Evolutionary conservation across 2,797 vertebrate genomes (phyloP), one percentile per base, ranked within the genome.

Genomic region (Peromyscus eremicus): DNA sequence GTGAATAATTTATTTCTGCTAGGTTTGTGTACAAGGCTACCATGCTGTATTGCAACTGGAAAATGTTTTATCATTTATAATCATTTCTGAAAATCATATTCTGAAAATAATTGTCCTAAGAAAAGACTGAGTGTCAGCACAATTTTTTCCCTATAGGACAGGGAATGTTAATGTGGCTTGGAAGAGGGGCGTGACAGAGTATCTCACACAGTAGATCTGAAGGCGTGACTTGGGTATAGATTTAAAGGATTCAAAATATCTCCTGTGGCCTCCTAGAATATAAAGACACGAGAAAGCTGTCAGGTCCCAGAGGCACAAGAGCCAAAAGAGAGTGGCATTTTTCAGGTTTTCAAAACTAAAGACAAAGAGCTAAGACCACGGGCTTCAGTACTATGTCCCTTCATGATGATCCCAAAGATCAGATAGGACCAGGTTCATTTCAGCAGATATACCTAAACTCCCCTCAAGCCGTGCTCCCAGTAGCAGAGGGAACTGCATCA

Each of bases 321-420:
- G 64, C 62, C 40, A 11, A 23, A 37, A 4, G 9, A 62, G 21
- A 14, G 4, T 1, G 19, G 6, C 34, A 43, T 90, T 94, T 66
- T 43, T 7, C 40, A 84, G 46, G n/a, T 90, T 60, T 87, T 94
- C 43, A 94, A 86, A 93, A 82, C 4, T 27, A 73, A 84, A 92
- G 76, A 75, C 16, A 70, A 84, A 84, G 32, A 92, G 12, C 10
- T 85, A 55, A 91, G 29, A 66, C 37, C 6, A 25, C 17, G 29
- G 27, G 6, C 27, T 95, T 97, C 49, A 49, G 17, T 49, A 49
- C 6, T 76, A 25, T 43, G 6, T 17, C 46, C 5, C 19, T 49
- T 46, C 6, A 70, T 27, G 49, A 40, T 12, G 7, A 62, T 23
- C 21, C 60, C 83, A 70, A 85, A 64, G 19, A 21, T 11, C 34